A percentile compares a stretch with the other conserved stretches of the same genome.
phyloP scores from a whole-genome alignment of 2,113 vertebrate genomes.

The Trogon melanurus region DNA sequence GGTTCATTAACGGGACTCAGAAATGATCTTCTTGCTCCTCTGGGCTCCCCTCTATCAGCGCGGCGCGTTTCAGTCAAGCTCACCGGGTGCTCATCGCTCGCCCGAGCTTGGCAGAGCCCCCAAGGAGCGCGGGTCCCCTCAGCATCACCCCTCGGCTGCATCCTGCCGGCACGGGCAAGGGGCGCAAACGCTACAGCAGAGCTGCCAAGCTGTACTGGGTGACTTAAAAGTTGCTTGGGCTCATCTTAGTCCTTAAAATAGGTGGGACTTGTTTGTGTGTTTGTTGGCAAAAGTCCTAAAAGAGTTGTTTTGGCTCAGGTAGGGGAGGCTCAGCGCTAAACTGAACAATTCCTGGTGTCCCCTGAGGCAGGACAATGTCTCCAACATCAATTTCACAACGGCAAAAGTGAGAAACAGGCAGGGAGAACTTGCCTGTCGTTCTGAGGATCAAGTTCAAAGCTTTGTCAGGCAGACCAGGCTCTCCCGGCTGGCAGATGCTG shows the following conservation, averaged over 20 bases:
- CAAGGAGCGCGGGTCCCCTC: background rate
- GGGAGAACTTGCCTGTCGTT: background rate
- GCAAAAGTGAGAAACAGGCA: background rate
- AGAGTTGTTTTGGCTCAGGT: background rate
- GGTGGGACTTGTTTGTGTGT: background rate
- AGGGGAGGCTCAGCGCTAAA: background rate
- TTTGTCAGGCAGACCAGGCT: background rate
- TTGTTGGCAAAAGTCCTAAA: background rate
- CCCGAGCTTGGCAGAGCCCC: background rate
- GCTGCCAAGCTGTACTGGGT: background rate
- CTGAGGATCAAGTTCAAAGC: background rate
- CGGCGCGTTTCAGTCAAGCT: background rate
- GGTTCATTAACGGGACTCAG: background rate
- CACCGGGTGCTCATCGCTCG: background rate
- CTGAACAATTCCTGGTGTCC: background rate
- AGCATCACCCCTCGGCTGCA: background rate
- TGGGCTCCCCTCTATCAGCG: background rate
- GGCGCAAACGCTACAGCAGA: accelerated
- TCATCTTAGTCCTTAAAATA: background rate
- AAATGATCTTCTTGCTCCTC: background rate
- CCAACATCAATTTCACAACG: background rate
- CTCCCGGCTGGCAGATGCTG: background rate
- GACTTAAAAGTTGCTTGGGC: background rate
- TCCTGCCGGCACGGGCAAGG: accelerated
- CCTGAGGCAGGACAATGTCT: too few species aligned